Conservation (phyloP, 2,888 invertebrate genomes). For the Baronia brevicornis region DNA sequence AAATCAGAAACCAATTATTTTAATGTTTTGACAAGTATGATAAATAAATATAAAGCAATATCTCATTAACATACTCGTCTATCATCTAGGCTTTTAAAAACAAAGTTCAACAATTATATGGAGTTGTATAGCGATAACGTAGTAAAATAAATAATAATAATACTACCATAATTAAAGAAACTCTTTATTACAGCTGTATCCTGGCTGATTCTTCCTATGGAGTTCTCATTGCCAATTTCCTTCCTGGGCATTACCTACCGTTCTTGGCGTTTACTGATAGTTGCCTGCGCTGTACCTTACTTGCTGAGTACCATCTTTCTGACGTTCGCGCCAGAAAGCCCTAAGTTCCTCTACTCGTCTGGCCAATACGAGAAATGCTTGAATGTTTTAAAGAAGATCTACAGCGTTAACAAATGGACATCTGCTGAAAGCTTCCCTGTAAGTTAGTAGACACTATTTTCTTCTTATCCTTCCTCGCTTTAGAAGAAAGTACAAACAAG, state of each 20-base stretch:
- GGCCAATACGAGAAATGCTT: slow-evolving; percentile 77
- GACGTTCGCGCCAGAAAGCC: slow-evolving; percentile 83
- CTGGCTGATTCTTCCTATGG: slow-evolving; percentile 79
- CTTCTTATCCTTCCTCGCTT: too few relatives aligned
- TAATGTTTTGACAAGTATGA: too few relatives aligned
- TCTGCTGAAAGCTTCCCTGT: slow-evolving; percentile 49
- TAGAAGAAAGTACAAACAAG: too few relatives aligned
- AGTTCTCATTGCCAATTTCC: slow-evolving; percentile 56
- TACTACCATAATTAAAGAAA: too few relatives aligned
- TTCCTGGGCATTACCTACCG: slow-evolving; percentile 74
- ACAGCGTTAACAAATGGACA: slow-evolving; percentile 41
- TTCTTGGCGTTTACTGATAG: slow-evolving; percentile 85
- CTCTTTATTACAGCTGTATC: slow-evolving; percentile 73
- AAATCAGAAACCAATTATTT: too few relatives aligned
- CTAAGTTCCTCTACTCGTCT: slow-evolving; percentile 82
- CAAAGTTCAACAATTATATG: too few relatives aligned
- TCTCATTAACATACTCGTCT: too few relatives aligned
- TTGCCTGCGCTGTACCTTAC: slow-evolving; percentile 79
- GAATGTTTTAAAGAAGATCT: slow-evolving; percentile 52
- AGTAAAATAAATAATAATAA: too few relatives aligned
- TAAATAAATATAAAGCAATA: too few relatives aligned
- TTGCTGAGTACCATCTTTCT: slow-evolving; percentile 76
- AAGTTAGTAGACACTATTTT: too few relatives aligned
- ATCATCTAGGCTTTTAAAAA: too few relatives aligned
- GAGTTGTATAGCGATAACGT: too few relatives aligned